phyloP scores from a whole-genome alignment of 2,888 invertebrate species.

The Napeogenes inachia region DNA sequence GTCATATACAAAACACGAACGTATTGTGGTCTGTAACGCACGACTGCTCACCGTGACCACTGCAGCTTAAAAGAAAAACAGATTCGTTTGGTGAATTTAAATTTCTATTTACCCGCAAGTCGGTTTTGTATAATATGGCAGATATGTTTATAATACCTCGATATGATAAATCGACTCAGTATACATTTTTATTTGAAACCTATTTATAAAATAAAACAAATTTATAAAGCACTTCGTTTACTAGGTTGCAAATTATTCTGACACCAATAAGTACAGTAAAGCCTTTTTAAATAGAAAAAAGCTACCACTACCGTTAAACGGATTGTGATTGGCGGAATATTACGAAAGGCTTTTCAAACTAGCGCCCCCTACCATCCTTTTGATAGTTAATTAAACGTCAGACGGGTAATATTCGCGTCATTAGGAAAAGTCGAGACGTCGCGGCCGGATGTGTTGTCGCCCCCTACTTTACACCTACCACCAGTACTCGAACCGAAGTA shows the following conservation, averaged over 20 bases:
- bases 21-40: conserved; percentile 19
- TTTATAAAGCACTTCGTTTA: too few species aligned
- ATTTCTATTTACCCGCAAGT: conserved; percentile 1
- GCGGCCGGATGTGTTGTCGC: conserved; percentile 52
- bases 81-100: conserved; percentile 5
- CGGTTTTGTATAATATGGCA: neutral
- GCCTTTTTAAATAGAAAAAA: too few species aligned
- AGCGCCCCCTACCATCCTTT: conserved; percentile 42
- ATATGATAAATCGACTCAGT: too few species aligned
- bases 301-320: neutral
- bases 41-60: conserved; percentile 12
- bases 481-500: conserved; percentile 9
- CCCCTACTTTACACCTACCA: conserved; percentile 23
- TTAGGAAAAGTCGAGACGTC: conserved; percentile 60
- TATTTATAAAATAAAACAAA: too few species aligned
- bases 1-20: conserved; percentile 4
- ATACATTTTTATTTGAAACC: too few species aligned
- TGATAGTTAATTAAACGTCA: conserved; percentile 73
- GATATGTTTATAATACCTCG: too few species aligned
- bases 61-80: conserved; percentile 4
- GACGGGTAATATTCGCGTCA: conserved; percentile 69
- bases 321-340: conserved; percentile 39
- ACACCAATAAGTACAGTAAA: too few species aligned
- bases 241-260: too few species aligned
- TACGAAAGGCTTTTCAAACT: conserved; percentile 41